Evolutionary conservation across 2,797 vertebrate species (phyloP).

Genomic region (Cuculus canorus): DNA sequence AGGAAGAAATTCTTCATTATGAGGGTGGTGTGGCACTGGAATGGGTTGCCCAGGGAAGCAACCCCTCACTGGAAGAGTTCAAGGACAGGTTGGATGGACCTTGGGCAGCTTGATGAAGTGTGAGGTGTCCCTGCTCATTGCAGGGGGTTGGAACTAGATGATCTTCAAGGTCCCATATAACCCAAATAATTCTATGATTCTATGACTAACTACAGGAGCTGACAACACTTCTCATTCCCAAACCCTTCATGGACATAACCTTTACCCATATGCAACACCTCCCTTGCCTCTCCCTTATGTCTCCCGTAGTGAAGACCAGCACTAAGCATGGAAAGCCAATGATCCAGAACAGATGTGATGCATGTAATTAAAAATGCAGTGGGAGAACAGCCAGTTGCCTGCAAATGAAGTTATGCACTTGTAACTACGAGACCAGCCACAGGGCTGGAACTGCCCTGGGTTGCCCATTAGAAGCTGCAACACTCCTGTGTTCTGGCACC

Average conservation of each 20-base stretch:
- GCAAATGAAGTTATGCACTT: neutral
- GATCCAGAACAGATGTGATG: neutral
- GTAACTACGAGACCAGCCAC: neutral
- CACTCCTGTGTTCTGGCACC: neutral
- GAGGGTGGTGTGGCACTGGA: too few relatives aligned
- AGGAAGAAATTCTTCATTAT: too few relatives aligned
- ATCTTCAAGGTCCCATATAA: too few relatives aligned
- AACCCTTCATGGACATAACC: neutral
- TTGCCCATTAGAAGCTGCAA: neutral
- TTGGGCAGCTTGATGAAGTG: too few relatives aligned
- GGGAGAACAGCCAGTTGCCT: neutral
- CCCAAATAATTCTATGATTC: too few relatives aligned
- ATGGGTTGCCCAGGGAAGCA: too few relatives aligned
- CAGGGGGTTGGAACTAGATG: too few relatives aligned
- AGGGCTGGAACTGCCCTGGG: neutral
- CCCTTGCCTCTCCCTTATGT: neutral
- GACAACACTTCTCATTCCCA: neutral
- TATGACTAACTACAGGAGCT: neutral
- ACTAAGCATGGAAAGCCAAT: neutral
- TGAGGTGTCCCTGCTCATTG: too few relatives aligned
- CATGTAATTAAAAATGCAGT: neutral
- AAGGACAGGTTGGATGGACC: too few relatives aligned
- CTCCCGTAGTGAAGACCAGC: neutral
- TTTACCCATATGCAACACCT: neutral
- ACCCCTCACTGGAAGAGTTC: too few relatives aligned